Base-by-base conservation (phyloP, 37 sponge, comb jelly and placozoan genomes). In the Agelas oroides region DNA sequence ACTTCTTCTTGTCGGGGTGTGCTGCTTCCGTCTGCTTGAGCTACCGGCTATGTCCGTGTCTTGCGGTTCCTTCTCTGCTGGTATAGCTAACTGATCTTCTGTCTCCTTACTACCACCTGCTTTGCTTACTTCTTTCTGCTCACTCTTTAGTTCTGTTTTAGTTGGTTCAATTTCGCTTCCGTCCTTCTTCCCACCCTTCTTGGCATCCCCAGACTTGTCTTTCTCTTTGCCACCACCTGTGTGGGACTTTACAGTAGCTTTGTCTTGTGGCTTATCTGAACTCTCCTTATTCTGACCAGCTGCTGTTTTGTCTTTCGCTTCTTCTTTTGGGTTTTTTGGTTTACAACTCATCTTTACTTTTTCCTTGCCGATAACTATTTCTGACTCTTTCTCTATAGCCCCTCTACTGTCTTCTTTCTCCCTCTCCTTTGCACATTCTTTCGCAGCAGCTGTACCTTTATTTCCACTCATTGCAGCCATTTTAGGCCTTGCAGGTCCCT, bases 1-100 rank as follows among this genome's bases (percentile, higher is more conserved):
- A 75, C 88, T 87, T 28, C 88, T 63, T 56, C 87, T 70, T 18
- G 23, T 75, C 1, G 76, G 37, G 20, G 38, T 19, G 30, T 56
- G 81, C 59, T 79, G 61, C n/a, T 59, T 35, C 24, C 41, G 23
- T 23, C 39, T 46, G 5, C 73, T 73, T 64, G 63, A 36, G 2
- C 23, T 56, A 67, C 34, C 30, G 36, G 13, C 55, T 0, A 2
- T 33, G 1, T 3, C 80, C 28, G 8, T 66, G 31, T 16, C 54
- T 75, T 57, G 31, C 30, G 31, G 1, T 23, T 30, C 25, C 18
- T 56, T 34, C 2, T 20, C 14, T 27, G 14, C 20, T 75, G 17
- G 5, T 73, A 56, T 61, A 5, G 23, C 25, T 5, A 12, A 12
- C 62, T 27, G 62, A 25, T 5, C 25, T 3, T 61, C 64, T 61